Percentiles rank a stretch among this genome's conserved stretches.
Evolutionary conservation across 1,140 invertebrate genomes (phyloP).

Genomic region (Drosophila pachea): DNA sequence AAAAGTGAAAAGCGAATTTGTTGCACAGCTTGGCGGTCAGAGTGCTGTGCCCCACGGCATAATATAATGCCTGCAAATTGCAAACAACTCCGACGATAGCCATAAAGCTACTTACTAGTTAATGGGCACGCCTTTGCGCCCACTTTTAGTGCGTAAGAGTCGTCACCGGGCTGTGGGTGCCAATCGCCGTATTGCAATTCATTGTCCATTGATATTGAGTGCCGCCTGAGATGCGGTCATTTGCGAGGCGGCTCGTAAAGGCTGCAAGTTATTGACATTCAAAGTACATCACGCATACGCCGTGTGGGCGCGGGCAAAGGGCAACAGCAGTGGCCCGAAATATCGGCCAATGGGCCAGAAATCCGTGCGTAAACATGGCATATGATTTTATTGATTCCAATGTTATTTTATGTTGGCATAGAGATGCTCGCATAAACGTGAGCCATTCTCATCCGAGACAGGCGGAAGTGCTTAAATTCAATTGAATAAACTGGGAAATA

Average conservation of each 20-base stretch:
- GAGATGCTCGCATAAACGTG: not conserved
- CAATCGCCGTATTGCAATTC: slow-evolving; percentile 38
- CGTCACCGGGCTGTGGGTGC: slow-evolving; percentile 2
- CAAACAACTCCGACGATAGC: slow-evolving; percentile 10
- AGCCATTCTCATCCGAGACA: no score
- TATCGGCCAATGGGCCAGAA: not conserved
- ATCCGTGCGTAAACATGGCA: not conserved
- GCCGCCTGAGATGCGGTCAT: slow-evolving; percentile 3
- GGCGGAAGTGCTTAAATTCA: no score
- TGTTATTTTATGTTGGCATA: not conserved
- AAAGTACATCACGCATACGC: slow-evolving; percentile 35
- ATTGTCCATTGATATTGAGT: slow-evolving; percentile 45
- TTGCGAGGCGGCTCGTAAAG: slow-evolving; percentile 38
- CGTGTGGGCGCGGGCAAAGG: slow-evolving; percentile 3
- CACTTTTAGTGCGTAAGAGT: slow-evolving; percentile 62
- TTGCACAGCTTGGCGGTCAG: slow-evolving; percentile 11
- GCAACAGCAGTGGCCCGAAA: not conserved
- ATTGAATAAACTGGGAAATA: no score
- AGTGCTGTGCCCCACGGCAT: slow-evolving; percentile 6
- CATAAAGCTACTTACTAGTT: slow-evolving; percentile 52
- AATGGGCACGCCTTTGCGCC: slow-evolving; percentile 62
- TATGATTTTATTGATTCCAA: not conserved
- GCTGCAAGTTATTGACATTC: slow-evolving; percentile 46
- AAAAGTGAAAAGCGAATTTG: slow-evolving; percentile 52
- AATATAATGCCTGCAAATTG: slow-evolving; percentile 20